Conservation (phyloP, 2,888 invertebrate genomes). For the Sinodicranocentrus sp. region DNA sequence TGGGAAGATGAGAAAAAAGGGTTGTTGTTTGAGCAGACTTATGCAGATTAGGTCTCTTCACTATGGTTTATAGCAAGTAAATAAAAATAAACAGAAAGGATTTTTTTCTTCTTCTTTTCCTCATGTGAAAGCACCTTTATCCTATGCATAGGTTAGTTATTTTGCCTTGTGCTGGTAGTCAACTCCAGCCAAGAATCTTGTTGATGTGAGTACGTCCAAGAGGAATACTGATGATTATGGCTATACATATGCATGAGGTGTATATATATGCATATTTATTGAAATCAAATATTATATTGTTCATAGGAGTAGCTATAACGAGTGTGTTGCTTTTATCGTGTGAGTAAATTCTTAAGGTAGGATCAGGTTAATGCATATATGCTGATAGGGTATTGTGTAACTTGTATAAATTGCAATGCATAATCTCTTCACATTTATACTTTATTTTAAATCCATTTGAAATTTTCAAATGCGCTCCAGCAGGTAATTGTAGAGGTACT, state of each 20-base stretch:
- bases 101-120: constrained; percentile 18
- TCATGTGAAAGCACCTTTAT: constrained; percentile 30
- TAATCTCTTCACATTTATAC: constrained; percentile 19
- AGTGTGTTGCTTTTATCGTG: constrained; percentile 9
- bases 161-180: background rate
- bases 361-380: constrained; percentile 40
- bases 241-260: background rate
- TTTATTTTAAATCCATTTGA: constrained; percentile 1
- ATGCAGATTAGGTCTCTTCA: constrained; percentile 29
- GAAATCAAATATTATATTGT: constrained; percentile 7
- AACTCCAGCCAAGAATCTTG: background rate
- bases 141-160: background rate
- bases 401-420: constrained; percentile 46
- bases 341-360: constrained; percentile 58
- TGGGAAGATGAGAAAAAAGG: constrained; percentile 62
- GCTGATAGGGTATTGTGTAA: background rate
- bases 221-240: constrained; percentile 5
- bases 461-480: constrained; percentile 13
- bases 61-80: constrained; percentile 7
- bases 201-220: constrained; percentile 19
- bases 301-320: background rate
- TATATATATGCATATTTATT: constrained; percentile 12
- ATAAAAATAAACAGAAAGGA: constrained; percentile 32
- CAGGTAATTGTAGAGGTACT: constrained; percentile 34
- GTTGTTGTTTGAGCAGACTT: constrained; percentile 26